phyloP scores from a whole-genome alignment of 1,140 invertebrate genomes.

The Aphelinus atriplicis region DNA sequence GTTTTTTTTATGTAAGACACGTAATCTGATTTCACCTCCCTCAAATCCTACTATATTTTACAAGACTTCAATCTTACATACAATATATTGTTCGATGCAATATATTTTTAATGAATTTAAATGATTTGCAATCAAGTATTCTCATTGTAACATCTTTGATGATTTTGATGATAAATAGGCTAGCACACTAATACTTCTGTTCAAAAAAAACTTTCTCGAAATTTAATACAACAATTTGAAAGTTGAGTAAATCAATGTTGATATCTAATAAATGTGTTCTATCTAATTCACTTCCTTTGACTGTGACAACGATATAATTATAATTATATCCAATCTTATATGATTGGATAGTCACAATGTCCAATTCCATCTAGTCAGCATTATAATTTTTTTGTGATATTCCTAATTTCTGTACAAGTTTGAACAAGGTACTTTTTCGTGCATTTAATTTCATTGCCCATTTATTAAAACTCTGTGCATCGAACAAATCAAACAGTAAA shows the following conservation, averaged over 20 bases:
- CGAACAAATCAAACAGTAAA: conserved; percentile 5
- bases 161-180: too few relatives aligned
- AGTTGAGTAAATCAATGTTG: too few relatives aligned
- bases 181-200: too few relatives aligned
- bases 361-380: conserved; percentile 18
- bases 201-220: too few relatives aligned
- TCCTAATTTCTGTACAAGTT: conserved; percentile 35
- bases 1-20: conserved; percentile 2
- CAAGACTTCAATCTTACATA: conserved; percentile 24
- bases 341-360: not conserved
- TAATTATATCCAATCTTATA: too few relatives aligned
- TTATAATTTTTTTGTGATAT: conserved; percentile 27
- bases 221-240: too few relatives aligned
- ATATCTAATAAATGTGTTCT: too few relatives aligned
- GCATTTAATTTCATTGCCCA: not conserved
- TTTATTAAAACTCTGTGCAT: conserved; percentile 13
- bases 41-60: conserved; percentile 15
- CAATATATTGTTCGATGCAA: conserved; percentile 14
- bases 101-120: not conserved
- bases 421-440: conserved; percentile 4
- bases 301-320: too few relatives aligned
- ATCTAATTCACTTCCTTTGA: too few relatives aligned
- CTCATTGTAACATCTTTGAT: too few relatives aligned
- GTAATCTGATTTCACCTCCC: conserved; percentile 13
- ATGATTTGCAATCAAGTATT: too few relatives aligned